Evolutionary conservation across 2,113 vertebrate species (phyloP).

Genomic region (Cepphus grylle): DNA sequence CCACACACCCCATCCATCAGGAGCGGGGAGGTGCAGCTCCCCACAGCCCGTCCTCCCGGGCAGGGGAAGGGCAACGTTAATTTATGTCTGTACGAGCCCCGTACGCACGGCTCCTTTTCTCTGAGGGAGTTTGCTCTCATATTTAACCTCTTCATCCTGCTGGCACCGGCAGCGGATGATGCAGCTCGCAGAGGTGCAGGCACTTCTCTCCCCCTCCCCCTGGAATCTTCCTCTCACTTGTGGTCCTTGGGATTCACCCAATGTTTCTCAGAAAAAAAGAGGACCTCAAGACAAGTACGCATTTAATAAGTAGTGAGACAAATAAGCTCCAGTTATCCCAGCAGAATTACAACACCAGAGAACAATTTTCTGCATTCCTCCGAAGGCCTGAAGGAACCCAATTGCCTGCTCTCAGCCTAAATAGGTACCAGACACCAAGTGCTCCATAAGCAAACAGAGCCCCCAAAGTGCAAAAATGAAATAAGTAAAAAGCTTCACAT

Average conservation of each 20-base stretch:
- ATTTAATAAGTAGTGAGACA: constrained; percentile 72
- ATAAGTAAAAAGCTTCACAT: constrained; percentile 81
- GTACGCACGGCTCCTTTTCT: neutral
- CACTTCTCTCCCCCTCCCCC: constrained; percentile 17
- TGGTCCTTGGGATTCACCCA: constrained; percentile 59
- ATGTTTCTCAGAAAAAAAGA: constrained; percentile 18
- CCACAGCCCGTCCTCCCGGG: neutral
- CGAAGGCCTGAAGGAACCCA: constrained; percentile 80
- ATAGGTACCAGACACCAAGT: constrained; percentile 85
- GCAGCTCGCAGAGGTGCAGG: constrained; percentile 40
- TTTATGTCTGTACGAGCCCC: neutral
- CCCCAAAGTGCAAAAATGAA: constrained; percentile 81
- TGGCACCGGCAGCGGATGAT: constrained; percentile 24
- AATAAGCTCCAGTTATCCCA: constrained; percentile 71
- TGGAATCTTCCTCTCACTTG: constrained; percentile 44
- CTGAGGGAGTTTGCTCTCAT: neutral
- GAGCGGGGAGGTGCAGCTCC: neutral
- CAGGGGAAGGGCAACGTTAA: neutral
- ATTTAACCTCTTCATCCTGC: constrained; percentile 33
- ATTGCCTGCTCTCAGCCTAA: constrained; percentile 75
- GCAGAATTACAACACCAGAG: constrained; percentile 81
- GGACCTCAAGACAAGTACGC: constrained; percentile 53
- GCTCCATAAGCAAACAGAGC: constrained; percentile 82
- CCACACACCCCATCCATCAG: neutral
- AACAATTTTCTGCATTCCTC: constrained; percentile 82